Evolutionary conservation across 2,888 invertebrate genomes (phyloP), one percentile per base, ranked within the genome.

Genomic region (Rhagium mordax): DNA sequence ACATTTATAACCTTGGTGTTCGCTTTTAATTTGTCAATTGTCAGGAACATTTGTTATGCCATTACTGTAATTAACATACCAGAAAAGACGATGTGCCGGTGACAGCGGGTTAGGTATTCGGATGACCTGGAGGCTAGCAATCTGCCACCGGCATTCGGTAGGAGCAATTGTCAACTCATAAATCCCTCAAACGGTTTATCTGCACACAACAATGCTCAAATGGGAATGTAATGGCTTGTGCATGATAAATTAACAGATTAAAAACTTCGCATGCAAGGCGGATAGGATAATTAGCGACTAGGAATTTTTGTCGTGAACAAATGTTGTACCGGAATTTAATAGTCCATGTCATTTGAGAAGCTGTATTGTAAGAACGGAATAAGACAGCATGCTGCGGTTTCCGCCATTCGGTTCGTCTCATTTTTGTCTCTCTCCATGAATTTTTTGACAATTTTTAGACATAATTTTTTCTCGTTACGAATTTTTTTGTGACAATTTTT

Each of bases 101-200:
- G 82, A 82, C 82, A 77, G 77, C 75, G 77, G 78, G 79, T 81
- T 79, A 81, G 78, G 81, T 79, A 81, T 81, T 80, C 72, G 77
- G 71, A 59, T 71, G 79, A 78, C 79, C 81, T 75, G 65, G n/a
- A 60, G 57, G 74, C 71, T 71, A 72, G 76, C 77, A 79, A 82
- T 81, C 78, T 80, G 79, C 79, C 78, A 75, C 66, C 55, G 72
- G 78, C 78, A 81, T 82, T 79, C 78, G 69, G 65, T 20, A 16
- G 62, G 72, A 71, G 70, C 76, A 78, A 79, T 77, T 79, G 79
- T 78, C 79, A 75, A 75, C 78, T 76, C 72, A 74, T 80, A 80
- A 80, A 80, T 81, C 78, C 78, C 77, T 80, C 78, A 78, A 73
- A 71, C 74, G 65, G 70, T 33, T 60, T 74, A 61, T 67, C 15